A percentile compares a stretch with the other conserved stretches of the same genome.
phyloP scores from a whole-genome alignment of 2,797 vertebrate genomes.

The Enteromius thamalakanensis region DNA sequence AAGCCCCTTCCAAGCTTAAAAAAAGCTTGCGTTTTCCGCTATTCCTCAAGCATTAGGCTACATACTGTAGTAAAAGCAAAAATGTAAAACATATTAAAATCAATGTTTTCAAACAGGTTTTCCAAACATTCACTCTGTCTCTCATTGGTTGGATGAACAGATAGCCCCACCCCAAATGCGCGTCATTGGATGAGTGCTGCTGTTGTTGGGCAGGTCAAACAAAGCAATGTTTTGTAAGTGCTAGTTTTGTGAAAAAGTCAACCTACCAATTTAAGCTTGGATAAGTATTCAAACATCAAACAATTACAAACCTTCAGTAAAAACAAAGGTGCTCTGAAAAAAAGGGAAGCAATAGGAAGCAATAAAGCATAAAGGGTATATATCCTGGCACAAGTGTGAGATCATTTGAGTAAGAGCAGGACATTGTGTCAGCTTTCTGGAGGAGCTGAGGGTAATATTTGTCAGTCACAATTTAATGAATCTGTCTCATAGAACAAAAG shows the following conservation, averaged over 20 bases:
- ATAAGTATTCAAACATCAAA: not conserved
- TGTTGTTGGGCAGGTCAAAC: not conserved
- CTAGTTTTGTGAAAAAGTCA: not conserved
- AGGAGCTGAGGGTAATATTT: not conserved
- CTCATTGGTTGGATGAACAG: not conserved
- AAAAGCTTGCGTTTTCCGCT: not conserved
- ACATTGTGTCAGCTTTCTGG: slow-evolving; percentile 4
- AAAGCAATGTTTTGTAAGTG: not conserved
- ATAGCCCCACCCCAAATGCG: not conserved
- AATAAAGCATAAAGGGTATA: not conserved
- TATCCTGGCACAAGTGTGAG: not conserved
- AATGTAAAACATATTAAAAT: not conserved
- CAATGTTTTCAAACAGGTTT: not conserved
- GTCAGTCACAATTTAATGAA: slow-evolving; percentile 10
- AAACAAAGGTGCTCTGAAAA: not conserved
- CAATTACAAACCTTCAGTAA: not conserved
- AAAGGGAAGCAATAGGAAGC: not conserved
- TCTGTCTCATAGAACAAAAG: not conserved
- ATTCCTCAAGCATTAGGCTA: not conserved
- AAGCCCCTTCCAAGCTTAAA: not conserved
- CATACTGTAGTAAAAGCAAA: not conserved
- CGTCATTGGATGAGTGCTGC: not conserved
- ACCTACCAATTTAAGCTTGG: slow-evolving; percentile 2
- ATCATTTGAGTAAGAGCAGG: not conserved
- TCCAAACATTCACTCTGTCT: not conserved